Evolutionary conservation across 2,113 vertebrate species (phyloP).

Genomic region (Alosa alosa): DNA sequence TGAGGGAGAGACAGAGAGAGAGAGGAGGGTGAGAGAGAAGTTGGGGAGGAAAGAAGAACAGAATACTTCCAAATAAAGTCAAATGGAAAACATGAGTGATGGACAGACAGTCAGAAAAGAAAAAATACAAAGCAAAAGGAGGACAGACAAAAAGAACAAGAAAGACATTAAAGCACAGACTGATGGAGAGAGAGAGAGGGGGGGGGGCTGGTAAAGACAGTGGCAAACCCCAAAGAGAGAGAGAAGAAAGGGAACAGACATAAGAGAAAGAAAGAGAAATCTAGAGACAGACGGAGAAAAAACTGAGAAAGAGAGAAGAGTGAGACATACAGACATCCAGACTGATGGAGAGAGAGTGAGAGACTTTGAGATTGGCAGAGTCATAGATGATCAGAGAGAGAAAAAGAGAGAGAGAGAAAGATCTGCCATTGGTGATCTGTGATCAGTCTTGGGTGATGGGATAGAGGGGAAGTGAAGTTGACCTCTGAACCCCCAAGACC

Average conservation of each 20-base stretch:
- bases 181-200: not conserved
- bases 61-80: not conserved
- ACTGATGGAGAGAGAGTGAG: not conserved
- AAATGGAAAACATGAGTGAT: not conserved
- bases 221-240: not conserved
- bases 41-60: not conserved
- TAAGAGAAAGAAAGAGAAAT: not conserved
- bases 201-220: not conserved
- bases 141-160: not conserved
- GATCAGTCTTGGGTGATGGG: conserved; percentile 75
- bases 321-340: not conserved
- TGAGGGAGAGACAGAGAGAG: not conserved
- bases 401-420: conserved; percentile 36
- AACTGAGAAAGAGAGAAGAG: not conserved
- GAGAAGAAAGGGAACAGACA: not conserved
- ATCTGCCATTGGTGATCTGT: conserved; percentile 62
- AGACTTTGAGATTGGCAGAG: not conserved
- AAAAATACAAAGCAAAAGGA: not conserved
- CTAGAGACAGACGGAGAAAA: not conserved
- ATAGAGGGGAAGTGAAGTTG: conserved; percentile 76
- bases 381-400: conserved; percentile 37
- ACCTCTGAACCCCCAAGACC: conserved; percentile 71
- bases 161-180: not conserved
- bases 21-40: no score
- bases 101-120: not conserved